These are phyloP conservation scores for Thoracochromis brauschi DNA, from an alignment of 2,113 vertebrate species.

Conservation along the genomic window DNA sequence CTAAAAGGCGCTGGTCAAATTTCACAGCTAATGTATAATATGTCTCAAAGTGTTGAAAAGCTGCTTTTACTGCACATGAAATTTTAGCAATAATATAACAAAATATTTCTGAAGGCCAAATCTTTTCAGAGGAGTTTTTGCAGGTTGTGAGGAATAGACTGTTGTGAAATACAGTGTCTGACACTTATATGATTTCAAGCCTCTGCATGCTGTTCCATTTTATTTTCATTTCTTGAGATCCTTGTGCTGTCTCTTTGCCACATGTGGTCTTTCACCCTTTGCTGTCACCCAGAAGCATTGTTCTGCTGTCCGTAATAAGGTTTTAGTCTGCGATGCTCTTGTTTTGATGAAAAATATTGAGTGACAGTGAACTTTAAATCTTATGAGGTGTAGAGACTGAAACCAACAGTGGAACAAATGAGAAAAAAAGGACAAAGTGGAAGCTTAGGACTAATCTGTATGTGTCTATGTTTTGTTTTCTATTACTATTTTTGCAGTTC, in stretches of 20 bases:
- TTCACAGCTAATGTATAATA: not conserved
- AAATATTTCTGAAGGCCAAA: not conserved
- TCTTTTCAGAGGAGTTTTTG: not conserved
- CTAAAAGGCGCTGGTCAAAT: not conserved
- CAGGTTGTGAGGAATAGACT: not conserved
- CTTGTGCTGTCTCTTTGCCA: not conserved
- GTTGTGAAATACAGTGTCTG: not conserved
- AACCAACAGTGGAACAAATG: not conserved
- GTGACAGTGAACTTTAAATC: constrained; percentile 1
- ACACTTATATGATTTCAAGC: not conserved
- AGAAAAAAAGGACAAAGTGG: not conserved
- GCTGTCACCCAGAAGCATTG: not conserved
- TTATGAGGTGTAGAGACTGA: not conserved
- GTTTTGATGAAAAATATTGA: not conserved
- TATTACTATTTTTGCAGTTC: not conserved
- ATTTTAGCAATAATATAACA: not conserved
- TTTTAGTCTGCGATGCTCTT: not conserved
- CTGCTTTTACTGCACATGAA: not conserved
- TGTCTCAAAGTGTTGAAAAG: not conserved
- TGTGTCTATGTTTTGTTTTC: not conserved
- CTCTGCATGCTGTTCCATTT: not conserved
- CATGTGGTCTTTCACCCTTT: not conserved
- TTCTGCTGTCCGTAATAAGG: not conserved
- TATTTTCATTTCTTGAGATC: not conserved
- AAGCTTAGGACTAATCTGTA: not conserved